Evolutionary conservation across 2,113 vertebrate species (phyloP).

Genomic region (Ictalurus punctatus): DNA sequence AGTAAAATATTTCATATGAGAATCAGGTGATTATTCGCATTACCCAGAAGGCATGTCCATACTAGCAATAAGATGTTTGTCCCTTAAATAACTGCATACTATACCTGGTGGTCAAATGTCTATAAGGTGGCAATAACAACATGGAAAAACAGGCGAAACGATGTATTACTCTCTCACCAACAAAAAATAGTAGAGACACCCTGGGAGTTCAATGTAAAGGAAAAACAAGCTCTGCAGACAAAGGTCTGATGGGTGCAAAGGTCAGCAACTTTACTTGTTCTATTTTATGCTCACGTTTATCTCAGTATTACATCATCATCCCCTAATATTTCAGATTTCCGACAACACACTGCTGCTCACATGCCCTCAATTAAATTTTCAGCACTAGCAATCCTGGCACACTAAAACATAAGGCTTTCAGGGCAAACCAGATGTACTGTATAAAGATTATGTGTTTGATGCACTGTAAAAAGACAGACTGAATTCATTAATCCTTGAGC

Average conservation of each 20-base stretch:
- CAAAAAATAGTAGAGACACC: background rate
- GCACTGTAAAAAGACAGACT: background rate
- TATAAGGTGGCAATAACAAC: background rate
- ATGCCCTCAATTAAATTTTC: background rate
- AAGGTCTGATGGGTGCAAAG: background rate
- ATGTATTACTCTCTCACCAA: constrained; percentile 16
- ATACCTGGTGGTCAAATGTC: background rate
- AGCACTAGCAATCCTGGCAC: background rate
- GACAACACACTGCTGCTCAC: background rate
- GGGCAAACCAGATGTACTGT: background rate
- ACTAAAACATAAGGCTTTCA: background rate
- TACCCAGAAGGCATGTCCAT: background rate
- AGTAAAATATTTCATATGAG: background rate
- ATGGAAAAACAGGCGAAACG: background rate
- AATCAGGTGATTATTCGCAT: background rate
- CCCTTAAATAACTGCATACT: background rate
- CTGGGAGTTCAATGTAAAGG: background rate
- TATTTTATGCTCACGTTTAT: background rate
- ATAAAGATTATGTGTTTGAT: background rate
- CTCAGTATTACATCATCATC: background rate
- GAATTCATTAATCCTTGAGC: background rate
- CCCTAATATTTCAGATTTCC: background rate
- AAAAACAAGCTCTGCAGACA: background rate
- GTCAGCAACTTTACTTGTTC: constrained; percentile 14
- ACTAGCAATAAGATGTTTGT: background rate